phyloP scores from a whole-genome alignment of 2,888 invertebrate genomes.

The Perizoma affinitatum region DNA sequence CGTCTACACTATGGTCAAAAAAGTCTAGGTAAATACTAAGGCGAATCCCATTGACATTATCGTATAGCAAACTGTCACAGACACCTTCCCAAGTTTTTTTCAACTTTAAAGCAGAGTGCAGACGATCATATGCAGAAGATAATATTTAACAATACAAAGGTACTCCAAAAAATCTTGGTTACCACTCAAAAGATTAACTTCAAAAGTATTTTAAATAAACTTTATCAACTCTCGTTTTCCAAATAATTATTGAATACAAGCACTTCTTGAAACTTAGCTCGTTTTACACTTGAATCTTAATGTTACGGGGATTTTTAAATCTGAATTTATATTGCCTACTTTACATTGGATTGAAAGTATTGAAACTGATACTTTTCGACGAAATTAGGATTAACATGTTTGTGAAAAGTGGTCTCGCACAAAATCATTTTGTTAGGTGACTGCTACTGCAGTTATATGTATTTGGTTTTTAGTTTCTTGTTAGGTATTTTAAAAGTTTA shows the following conservation, averaged over 20 bases:
- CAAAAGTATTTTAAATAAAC: constrained; percentile 4
- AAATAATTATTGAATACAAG: constrained; percentile 22
- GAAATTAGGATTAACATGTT: too few relatives aligned
- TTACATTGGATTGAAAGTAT: constrained; percentile 19
- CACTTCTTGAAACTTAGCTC: constrained; percentile 19
- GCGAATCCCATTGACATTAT: too few relatives aligned
- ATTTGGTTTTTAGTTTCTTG: constrained; percentile 4
- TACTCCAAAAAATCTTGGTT: too few relatives aligned
- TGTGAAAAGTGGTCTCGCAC: neutral
- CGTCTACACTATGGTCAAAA: too few relatives aligned
- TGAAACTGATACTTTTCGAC: constrained; percentile 24
- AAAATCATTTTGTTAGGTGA: constrained; percentile 16
- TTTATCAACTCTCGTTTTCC: constrained; percentile 7
- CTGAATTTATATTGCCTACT: constrained; percentile 28
- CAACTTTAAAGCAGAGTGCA: too few relatives aligned
- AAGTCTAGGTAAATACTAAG: too few relatives aligned
- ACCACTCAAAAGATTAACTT: too few relatives aligned
- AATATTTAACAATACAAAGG: too few relatives aligned
- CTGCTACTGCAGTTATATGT: neutral
- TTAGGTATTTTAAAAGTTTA: neutral
- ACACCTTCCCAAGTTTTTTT: too few relatives aligned
- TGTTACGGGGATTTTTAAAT: constrained; percentile 20
- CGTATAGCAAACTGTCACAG: too few relatives aligned
- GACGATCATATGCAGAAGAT: too few relatives aligned
- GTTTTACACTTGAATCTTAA: constrained; percentile 16